Percentiles rank a stretch among this genome's conserved stretches.
These are phyloP conservation scores for Cydia fagiglandana DNA, from an alignment of 1,140 invertebrate species.

Conservation along the genomic window DNA sequence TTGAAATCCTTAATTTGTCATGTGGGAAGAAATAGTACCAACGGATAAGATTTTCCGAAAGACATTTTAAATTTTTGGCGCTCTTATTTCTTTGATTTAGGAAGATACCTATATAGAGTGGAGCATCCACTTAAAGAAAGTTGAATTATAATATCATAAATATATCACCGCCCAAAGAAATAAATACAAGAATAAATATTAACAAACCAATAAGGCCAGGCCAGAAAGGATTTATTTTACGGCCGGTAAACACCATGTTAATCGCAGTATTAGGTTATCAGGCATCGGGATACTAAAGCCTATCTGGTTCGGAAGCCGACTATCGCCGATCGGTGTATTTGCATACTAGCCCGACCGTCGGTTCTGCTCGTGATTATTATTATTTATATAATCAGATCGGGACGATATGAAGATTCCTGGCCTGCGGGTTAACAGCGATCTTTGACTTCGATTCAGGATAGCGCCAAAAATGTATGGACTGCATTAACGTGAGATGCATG, in stretches of 20 bases:
- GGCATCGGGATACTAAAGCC: conserved; percentile 16
- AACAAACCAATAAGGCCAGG: conserved; percentile 1
- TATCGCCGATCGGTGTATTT: conserved; percentile 25
- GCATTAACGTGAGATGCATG: conserved; percentile 6
- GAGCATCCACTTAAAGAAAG: too few species aligned
- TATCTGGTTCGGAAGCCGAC: conserved; percentile 14
- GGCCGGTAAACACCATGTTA: conserved; percentile 25
- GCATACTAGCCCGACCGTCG: conserved; percentile 22
- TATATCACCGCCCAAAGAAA: not conserved
- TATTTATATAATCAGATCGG: conserved; percentile 31
- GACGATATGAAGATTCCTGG: conserved; percentile 23
- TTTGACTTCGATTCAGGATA: conserved; percentile 26
- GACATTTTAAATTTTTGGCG: too few species aligned
- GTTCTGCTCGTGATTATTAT: conserved; percentile 31
- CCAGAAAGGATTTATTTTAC: conserved; percentile 20
- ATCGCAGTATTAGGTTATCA: conserved; percentile 29
- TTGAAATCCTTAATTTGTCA: too few species aligned
- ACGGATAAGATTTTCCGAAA: too few species aligned
- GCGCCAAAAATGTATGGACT: conserved; percentile 22
- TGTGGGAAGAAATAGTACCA: too few species aligned
- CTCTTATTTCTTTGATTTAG: too few species aligned
- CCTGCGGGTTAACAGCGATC: conserved; percentile 24
- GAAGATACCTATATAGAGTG: too few species aligned
- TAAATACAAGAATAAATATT: not conserved
- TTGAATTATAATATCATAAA: not conserved